Evolutionary conservation across 2,113 vertebrate genomes (phyloP), one percentile per base, ranked within the genome.

Genomic region (Cephalopterus ornatus): DNA sequence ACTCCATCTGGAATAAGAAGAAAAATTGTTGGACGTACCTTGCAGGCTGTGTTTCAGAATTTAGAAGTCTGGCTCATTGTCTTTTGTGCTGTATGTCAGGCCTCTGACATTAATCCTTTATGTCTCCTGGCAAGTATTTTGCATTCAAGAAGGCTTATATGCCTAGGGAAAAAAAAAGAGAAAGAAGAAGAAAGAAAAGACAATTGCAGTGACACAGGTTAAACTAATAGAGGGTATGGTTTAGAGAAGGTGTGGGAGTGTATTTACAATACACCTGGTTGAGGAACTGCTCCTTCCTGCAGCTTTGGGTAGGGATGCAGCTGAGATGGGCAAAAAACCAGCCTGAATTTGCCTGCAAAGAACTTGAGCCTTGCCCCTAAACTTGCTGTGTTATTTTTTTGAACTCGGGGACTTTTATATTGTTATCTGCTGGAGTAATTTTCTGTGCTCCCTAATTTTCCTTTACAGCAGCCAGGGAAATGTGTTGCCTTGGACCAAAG

Each of bases 41-140:
- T 84, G 65, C 66, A 75, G 63, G 47, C 80, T 86, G 9, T 75
- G 39, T 68, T 92, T 95, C 58, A 93, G 71, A 88, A 55, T 87
- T 95, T 89, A 72, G 46, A 27, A 94, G 58, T 47, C 41, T 94
- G 78, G 53, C 77, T 92, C 58, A 22, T 96, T 92, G 75, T 94
- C 42, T 96, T 93, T 59, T 2, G 13, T 86, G 82, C 58, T 88
- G 8, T 47, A 46, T 72, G 56, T 88, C 90, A 90, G 65, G 47
- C 33, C 65, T 90, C 47, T 93, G 75, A 85, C 68, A 61, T 83
- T 83, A 83, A 76, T 96, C 33, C 79, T 94, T 52, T 86, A 46
- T 88, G 70, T 86, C 71, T 92, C 24, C 73, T 92, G 47, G 88
- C n/a, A 93, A 93, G 65, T 92, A 70, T 93, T 92, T 92, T 47